Conservation (phyloP, 2,888 invertebrate species). For the Drosophila peninsularis region DNA sequence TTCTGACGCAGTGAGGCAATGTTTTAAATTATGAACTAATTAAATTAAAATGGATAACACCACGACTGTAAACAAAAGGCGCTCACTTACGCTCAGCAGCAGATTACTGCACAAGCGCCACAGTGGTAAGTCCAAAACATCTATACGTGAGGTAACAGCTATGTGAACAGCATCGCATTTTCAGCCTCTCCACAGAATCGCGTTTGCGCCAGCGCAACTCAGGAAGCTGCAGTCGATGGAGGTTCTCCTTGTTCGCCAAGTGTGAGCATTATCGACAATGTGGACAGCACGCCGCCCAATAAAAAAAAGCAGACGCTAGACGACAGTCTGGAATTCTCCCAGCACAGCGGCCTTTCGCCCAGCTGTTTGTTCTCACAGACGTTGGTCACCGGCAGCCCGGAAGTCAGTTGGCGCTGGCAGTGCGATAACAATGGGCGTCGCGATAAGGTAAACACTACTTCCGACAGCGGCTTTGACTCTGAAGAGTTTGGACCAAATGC, state of each 20-base stretch:
- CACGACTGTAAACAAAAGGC: slow-evolving; percentile 64
- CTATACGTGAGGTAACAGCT: background rate
- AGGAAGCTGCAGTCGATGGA: slow-evolving; percentile 35
- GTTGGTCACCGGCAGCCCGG: slow-evolving; percentile 79
- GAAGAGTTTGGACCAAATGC: slow-evolving; percentile 52
- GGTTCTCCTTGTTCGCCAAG: slow-evolving; percentile 41
- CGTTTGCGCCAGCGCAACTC: slow-evolving; percentile 47
- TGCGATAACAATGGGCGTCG: slow-evolving; percentile 38
- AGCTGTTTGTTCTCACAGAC: slow-evolving; percentile 79
- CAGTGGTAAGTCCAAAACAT: slow-evolving; percentile 59
- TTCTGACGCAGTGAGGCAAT: slow-evolving; percentile 23
- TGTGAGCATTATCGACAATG: slow-evolving; percentile 36
- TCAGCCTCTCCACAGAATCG: slow-evolving; percentile 75
- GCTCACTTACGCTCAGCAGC: slow-evolving; percentile 74
- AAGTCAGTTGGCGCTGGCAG: slow-evolving; percentile 83
- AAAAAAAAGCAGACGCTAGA: slow-evolving; percentile 68
- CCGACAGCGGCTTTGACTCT: slow-evolving; percentile 75
- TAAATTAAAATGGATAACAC: slow-evolving; percentile 71
- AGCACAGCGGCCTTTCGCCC: slow-evolving; percentile 75
- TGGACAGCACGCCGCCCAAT: slow-evolving; percentile 79
- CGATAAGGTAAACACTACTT: slow-evolving; percentile 51
- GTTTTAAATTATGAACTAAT: slow-evolving; percentile 47
- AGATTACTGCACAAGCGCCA: slow-evolving; percentile 73
- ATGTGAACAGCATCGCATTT: background rate
- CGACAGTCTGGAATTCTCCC: slow-evolving; percentile 79